Base-by-base conservation (phyloP, 2,888 invertebrate genomes). In the Ophioninae sp. region DNA sequence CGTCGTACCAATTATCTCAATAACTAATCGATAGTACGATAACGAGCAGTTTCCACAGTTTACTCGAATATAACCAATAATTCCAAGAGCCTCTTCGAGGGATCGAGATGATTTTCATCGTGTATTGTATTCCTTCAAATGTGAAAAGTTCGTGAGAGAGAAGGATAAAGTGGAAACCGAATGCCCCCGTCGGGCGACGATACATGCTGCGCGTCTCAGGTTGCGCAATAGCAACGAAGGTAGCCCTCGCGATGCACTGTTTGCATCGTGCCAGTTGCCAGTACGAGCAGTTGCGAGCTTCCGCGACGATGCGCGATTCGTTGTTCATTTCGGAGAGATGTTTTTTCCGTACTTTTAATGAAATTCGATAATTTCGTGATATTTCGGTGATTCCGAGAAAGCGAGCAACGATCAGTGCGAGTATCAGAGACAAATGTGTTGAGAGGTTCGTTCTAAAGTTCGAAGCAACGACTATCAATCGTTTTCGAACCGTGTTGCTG, bases 321-420 rank as follows among this genome's bases (percentile, higher is more conserved):
- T 63, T 81, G 79, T 79, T 68, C 68, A 63, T 80, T 74, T 71
- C 77, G 83, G 83, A 85, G 86, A 87, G 85, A 88, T 88, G 86
- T 85, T 87, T 86, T 85, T 85, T 77, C 64, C 80, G 64, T 71
- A 74, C 79, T 65, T 84, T 88, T 85, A 85, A 87, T 86, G 86
- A 88, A 86, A 85, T 79, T 84, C 67, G 73, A 83, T 67, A 86
- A 82, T 88, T 87, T 83, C 74, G 72, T 74, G 85, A 77, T 72
- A 88, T 85, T 87, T 79, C 80, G 56, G 79, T 80, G 79, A 81
- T 41, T 9, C 10, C 10, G 71, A 65, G 61, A 39, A 56, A 65
- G 8, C 61, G 63, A 67, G 51, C 51, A 56, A 17, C 39, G 69
- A 72, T 56, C 20, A 20, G 30, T 41, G 51, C 13, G 56, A 39